Conservation (phyloP, 2,113 vertebrate species). For the Charina bottae region DNA sequence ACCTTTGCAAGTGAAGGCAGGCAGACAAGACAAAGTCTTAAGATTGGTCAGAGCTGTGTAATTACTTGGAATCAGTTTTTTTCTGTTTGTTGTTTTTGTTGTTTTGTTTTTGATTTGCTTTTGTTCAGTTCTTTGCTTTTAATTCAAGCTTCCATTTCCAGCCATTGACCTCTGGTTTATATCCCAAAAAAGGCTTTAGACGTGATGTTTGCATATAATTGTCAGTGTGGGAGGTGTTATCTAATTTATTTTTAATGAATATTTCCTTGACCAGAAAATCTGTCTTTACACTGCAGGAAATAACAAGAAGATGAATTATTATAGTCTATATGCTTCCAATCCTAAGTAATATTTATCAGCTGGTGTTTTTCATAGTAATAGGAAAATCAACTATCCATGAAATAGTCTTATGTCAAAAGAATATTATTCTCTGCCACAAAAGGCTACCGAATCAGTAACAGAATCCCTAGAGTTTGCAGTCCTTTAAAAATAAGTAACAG, state of each 20-base stretch:
- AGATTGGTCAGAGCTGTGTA: not conserved
- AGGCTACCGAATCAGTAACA: not conserved
- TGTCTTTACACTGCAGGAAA: not conserved
- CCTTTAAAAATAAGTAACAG: not conserved
- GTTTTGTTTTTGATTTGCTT: not conserved
- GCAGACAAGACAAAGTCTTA: not conserved
- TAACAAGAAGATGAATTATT: not conserved
- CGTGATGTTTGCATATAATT: not conserved
- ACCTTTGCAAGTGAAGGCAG: not conserved
- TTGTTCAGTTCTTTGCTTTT: not conserved
- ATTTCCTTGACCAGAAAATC: not conserved
- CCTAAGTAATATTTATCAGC: slow-evolving; percentile 12
- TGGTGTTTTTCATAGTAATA: not conserved
- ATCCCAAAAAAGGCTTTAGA: not conserved
- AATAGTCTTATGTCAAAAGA: not conserved
- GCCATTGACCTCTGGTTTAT: not conserved
- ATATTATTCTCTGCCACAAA: not conserved
- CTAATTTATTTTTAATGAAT: not conserved
- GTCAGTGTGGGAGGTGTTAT: not conserved
- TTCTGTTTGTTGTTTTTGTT: not conserved
- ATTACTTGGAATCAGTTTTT: not conserved
- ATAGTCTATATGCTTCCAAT: not conserved
- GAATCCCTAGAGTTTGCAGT: not conserved
- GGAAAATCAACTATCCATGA: not conserved
- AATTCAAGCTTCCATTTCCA: not conserved